These are phyloP conservation scores for Centropyge bicolor DNA, from an alignment of 2,797 vertebrate genomes.

Conservation along the genomic window DNA sequence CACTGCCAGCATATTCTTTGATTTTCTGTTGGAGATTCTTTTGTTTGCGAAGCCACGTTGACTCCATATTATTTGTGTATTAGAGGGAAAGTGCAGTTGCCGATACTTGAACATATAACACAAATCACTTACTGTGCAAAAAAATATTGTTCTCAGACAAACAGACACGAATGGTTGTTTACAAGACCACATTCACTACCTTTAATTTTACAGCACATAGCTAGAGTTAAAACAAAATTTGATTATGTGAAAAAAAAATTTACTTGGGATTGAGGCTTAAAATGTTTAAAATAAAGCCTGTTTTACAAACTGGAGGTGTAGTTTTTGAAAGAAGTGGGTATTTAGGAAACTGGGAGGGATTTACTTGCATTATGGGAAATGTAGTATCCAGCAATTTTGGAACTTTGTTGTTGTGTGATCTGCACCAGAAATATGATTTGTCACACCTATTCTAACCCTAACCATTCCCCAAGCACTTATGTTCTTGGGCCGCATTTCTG, in stretches of 20 bases:
- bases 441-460: too few relatives aligned
- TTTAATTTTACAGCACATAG: background rate
- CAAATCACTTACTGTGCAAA: slow-evolving; percentile 5
- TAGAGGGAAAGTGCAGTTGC: background rate
- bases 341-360: background rate
- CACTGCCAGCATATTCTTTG: background rate
- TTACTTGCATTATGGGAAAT: background rate
- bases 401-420: background rate
- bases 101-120: background rate
- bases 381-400: background rate
- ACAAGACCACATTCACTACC: background rate
- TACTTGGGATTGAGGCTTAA: too few relatives aligned
- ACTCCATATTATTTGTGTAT: background rate
- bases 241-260: slow-evolving; percentile 17
- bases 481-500: too few relatives aligned
- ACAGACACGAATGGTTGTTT: background rate
- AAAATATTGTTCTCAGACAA: background rate
- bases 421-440: too few relatives aligned
- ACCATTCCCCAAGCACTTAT: too few relatives aligned
- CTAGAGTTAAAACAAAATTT: slow-evolving; percentile 13
- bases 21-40: background rate
- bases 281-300: too few relatives aligned
- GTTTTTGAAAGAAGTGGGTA: too few relatives aligned
- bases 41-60: background rate
- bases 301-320: too few relatives aligned